Evolutionary conservation across 2,797 vertebrate species (phyloP).

Genomic region (Leptoclinus maculatus): DNA sequence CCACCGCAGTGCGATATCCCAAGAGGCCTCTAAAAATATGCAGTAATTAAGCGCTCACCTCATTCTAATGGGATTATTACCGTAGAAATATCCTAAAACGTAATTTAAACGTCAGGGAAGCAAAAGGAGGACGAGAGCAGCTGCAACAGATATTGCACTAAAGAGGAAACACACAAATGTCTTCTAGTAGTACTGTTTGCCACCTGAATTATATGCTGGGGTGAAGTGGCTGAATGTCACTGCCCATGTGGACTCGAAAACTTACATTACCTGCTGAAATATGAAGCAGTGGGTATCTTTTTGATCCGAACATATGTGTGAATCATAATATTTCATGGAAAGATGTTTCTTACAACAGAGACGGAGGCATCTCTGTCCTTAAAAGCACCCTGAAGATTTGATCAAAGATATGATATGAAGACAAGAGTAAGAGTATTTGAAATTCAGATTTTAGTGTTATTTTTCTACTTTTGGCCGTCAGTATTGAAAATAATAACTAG

Average conservation of each 20-base stretch:
- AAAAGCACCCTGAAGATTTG: too few species aligned
- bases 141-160: constrained; percentile 4
- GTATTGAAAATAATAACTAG: neutral
- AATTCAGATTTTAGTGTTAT: neutral
- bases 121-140: constrained; percentile 5
- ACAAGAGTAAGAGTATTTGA: too few species aligned
- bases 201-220: neutral
- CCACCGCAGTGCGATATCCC: constrained; percentile 48
- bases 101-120: constrained; percentile 51
- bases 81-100: constrained; percentile 57
- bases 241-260: neutral
- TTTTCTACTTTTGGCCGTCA: neutral
- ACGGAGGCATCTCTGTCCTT: too few species aligned
- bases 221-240: neutral
- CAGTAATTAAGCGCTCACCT: constrained; percentile 75
- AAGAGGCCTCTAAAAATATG: constrained; percentile 73
- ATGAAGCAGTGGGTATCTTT: neutral
- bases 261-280: neutral
- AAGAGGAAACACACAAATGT: neutral
- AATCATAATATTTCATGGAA: neutral
- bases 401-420: neutral
- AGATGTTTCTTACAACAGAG: too few species aligned
- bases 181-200: neutral
- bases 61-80: constrained; percentile 68
- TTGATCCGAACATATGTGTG: neutral